phyloP scores from a whole-genome alignment of 2,888 invertebrate species.

The Lomographa bimaculata region DNA sequence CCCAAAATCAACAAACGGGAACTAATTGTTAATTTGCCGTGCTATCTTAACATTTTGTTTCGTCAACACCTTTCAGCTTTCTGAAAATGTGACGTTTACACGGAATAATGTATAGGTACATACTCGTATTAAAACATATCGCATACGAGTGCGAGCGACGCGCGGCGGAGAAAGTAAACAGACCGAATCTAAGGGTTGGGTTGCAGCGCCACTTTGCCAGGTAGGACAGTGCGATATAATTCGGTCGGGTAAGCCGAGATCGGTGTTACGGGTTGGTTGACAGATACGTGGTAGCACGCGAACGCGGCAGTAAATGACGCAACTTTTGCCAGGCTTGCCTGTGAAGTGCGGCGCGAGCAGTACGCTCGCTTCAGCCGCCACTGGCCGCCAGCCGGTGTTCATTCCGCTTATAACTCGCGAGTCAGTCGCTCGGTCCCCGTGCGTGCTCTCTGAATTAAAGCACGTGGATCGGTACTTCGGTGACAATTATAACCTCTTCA shows the following conservation, averaged over 20 bases:
- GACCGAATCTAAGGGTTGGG: too few relatives aligned
- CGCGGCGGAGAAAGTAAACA: too few relatives aligned
- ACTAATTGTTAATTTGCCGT: slow-evolving; percentile 8
- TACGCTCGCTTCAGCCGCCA: slow-evolving; percentile 6
- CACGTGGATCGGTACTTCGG: slow-evolving; percentile 68
- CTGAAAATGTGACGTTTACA: slow-evolving; percentile 9
- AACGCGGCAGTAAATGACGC: slow-evolving; percentile 44
- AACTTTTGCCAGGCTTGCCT: slow-evolving; percentile 51
- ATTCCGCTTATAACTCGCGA: slow-evolving; percentile 68
- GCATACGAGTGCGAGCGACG: too few relatives aligned
- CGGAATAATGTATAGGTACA: too few relatives aligned
- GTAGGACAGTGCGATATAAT: slow-evolving; percentile 3
- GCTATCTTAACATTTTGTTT: background rate
- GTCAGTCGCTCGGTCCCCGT: slow-evolving; percentile 53
- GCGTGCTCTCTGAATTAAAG: slow-evolving; percentile 47
- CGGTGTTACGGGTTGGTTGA: too few relatives aligned
- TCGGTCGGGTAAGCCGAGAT: slow-evolving; percentile 7
- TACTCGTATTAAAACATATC: too few relatives aligned
- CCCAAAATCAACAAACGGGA: slow-evolving; percentile 7
- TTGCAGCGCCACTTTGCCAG: background rate
- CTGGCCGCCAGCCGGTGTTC: slow-evolving; percentile 34
- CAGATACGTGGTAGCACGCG: too few relatives aligned
- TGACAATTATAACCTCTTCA: slow-evolving; percentile 57
- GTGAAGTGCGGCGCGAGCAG: slow-evolving; percentile 37
- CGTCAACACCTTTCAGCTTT: slow-evolving; percentile 3